A percentile compares a stretch with the other conserved stretches of the same genome.
phyloP scores from a whole-genome alignment of 2,888 invertebrate genomes.

The Aproaerema taeniolella region DNA sequence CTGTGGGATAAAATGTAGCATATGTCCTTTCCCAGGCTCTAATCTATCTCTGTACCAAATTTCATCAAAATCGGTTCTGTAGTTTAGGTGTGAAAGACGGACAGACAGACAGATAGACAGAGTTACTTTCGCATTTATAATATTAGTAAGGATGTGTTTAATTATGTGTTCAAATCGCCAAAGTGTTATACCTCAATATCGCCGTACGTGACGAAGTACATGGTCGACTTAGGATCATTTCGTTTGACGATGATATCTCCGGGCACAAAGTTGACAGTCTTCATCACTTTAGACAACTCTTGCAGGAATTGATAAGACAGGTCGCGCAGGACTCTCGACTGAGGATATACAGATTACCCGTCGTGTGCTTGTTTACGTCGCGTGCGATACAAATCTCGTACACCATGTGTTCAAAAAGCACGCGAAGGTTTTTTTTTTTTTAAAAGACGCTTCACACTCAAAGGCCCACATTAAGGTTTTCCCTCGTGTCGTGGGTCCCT shows the following conservation, averaged over 20 bases:
- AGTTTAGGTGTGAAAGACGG: too few relatives aligned
- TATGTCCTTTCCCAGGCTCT: not conserved
- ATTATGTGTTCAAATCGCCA: not conserved
- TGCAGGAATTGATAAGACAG: slow-evolving; percentile 48
- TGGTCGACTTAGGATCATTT: slow-evolving; percentile 40
- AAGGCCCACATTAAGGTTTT: too few relatives aligned
- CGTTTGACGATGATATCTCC: slow-evolving; percentile 55
- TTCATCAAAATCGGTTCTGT: too few relatives aligned
- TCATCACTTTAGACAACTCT: slow-evolving; percentile 51
- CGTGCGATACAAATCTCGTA: not conserved
- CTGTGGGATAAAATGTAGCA: not conserved
- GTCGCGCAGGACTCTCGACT: slow-evolving; percentile 50
- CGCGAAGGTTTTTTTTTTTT: too few relatives aligned
- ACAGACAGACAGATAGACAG: too few relatives aligned
- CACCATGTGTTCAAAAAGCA: slow-evolving; percentile 2
- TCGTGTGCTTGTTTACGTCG: not conserved
- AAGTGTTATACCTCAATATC: slow-evolving; percentile 44
- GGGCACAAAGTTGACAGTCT: slow-evolving; percentile 54
- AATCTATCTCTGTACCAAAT: not conserved
- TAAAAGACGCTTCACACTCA: too few relatives aligned
- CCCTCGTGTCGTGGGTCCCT: too few relatives aligned
- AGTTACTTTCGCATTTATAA: not conserved
- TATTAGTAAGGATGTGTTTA: not conserved
- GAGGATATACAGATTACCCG: not conserved
- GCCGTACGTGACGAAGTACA: slow-evolving; percentile 54